These are phyloP conservation scores for Epizoanthus ramosus DNA, from an alignment of 92 coral and sea anemone species.

Conservation along the genomic window DNA sequence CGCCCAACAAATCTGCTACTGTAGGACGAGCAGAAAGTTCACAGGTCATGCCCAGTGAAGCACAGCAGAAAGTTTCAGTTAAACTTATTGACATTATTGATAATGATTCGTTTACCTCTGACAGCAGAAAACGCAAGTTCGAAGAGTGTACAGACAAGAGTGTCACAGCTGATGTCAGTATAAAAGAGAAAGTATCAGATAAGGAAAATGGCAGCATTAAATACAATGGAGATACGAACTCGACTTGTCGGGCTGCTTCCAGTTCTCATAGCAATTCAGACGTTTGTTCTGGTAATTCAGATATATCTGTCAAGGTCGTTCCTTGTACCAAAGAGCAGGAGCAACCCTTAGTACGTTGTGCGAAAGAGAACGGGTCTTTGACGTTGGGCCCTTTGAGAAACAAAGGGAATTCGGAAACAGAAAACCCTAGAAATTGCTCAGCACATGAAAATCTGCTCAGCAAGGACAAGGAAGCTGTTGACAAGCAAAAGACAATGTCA, in stretches of 20 bases:
- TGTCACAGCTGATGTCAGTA: constrained; percentile 26
- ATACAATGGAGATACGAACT: constrained; percentile 7
- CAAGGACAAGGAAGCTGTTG: neutral
- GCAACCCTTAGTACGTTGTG: neutral
- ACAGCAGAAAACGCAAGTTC: constrained; percentile 29
- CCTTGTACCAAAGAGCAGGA: neutral
- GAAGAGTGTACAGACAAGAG: constrained; percentile 21
- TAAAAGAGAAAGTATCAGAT: neutral
- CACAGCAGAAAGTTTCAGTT: constrained; percentile 40
- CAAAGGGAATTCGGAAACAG: neutral
- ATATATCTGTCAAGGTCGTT: neutral
- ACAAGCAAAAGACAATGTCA: neutral
- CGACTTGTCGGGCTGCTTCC: neutral
- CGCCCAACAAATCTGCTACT: constrained; percentile 47
- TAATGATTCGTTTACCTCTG: neutral
- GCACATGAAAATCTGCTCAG: neutral
- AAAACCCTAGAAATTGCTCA: neutral
- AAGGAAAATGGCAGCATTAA: neutral
- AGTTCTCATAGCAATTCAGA: neutral
- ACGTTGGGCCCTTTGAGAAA: neutral
- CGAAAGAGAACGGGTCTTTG: neutral
- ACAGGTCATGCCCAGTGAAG: constrained; percentile 15
- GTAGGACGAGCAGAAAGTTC: constrained; percentile 7
- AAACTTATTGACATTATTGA: neutral
- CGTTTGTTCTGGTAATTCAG: neutral